phyloP scores from a whole-genome alignment of 30 jellyfish, hydroid and myxozoan species.

The Catostylus mosaicus region DNA sequence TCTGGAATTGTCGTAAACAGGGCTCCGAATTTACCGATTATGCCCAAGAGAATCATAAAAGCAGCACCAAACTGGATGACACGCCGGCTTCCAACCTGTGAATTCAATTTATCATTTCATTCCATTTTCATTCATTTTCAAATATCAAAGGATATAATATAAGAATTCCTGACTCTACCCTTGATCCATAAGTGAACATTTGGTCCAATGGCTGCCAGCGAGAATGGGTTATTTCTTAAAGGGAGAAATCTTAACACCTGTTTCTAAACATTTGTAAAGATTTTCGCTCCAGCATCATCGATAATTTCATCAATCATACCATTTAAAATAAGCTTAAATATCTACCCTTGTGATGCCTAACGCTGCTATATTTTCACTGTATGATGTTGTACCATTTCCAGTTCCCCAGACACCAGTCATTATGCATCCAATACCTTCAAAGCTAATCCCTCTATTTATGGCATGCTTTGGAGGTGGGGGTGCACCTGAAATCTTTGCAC shows the following conservation, averaged over 20 bases:
- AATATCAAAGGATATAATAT: no score
- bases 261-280: no score
- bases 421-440: slow-evolving; percentile 94
- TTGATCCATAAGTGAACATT: no score
- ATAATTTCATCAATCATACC: no score
- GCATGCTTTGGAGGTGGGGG: slow-evolving; percentile 99
- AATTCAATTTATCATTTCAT: no score
- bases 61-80: slow-evolving; percentile 92
- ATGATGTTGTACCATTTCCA: slow-evolving; percentile 96
- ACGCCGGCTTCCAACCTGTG: slow-evolving; percentile 93
- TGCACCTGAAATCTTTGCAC: slow-evolving; percentile 92
- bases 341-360: slow-evolving; percentile 91
- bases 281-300: no score
- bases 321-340: no score
- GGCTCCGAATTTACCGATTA: slow-evolving; percentile 94
- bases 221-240: no score
- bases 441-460: slow-evolving; percentile 84
- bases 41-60: slow-evolving; percentile 75
- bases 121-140: no score
- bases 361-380: slow-evolving; percentile 94
- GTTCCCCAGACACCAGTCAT: slow-evolving; percentile 96
- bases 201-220: no score
- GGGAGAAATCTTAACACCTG: no score
- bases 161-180: no score
- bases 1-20: slow-evolving; percentile 89